These are phyloP conservation scores for Sericinus montela DNA, from an alignment of 2,888 invertebrate genomes.

Conservation along the genomic window DNA sequence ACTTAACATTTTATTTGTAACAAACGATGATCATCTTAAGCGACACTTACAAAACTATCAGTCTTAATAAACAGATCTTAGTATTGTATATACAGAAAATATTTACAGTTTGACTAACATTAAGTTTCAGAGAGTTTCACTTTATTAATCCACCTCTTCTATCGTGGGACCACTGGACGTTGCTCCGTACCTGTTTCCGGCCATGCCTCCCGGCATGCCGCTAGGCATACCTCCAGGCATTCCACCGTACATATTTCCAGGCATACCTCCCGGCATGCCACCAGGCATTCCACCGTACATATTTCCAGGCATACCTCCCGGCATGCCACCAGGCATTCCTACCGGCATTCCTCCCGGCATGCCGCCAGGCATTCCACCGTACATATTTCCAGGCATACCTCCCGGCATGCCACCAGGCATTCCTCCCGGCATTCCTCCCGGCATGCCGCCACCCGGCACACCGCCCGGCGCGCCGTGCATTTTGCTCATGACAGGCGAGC, in stretches of 20 bases:
- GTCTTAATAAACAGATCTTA: too few species aligned
- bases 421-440: constrained; percentile 63
- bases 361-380: constrained; percentile 26
- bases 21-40: too few species aligned
- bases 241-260: neutral
- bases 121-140: too few species aligned
- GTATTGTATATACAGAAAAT: too few species aligned
- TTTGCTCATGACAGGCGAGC: constrained; percentile 79
- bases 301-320: neutral
- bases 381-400: constrained; percentile 7
- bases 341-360: constrained; percentile 67
- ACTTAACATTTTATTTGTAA: too few species aligned
- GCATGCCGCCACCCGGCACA: constrained; percentile 36
- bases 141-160: constrained; percentile 14
- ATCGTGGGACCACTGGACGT: constrained; percentile 6
- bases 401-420: constrained; percentile 22
- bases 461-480: constrained; percentile 76
- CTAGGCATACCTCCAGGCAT: neutral
- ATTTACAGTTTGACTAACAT: too few species aligned
- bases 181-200: neutral
- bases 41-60: too few species aligned
- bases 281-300: constrained; percentile 26
- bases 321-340: constrained; percentile 24
- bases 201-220: constrained; percentile 9
- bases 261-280: constrained; percentile 11